Conservation (phyloP, 2,888 invertebrate genomes). For the Aspidiotus destructor region DNA sequence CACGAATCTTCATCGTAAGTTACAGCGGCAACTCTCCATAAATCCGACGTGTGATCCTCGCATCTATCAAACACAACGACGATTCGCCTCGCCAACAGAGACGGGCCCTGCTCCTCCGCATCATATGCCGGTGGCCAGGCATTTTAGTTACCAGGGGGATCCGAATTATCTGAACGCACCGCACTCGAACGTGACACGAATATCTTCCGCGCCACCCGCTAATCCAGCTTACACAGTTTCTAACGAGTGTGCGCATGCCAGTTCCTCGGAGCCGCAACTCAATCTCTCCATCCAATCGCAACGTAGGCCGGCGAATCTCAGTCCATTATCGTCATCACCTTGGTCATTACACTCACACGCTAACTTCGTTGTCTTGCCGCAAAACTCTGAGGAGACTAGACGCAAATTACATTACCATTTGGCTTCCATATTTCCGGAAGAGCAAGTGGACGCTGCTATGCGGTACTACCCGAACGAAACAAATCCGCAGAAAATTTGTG, state of each 20-base stretch:
- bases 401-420: conserved; percentile 75
- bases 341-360: conserved; percentile 40
- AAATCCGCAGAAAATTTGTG: conserved; percentile 81
- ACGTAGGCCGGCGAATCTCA: conserved; percentile 34
- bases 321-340: conserved; percentile 44
- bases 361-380: conserved; percentile 34
- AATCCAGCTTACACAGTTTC: conserved; percentile 38
- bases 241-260: conserved; percentile 43
- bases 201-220: conserved; percentile 58
- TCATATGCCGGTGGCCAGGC: conserved; percentile 13
- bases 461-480: conserved; percentile 77
- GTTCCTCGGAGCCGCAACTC: conserved; percentile 54
- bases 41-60: conserved; percentile 71
- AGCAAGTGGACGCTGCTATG: conserved; percentile 82
- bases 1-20: conserved; percentile 63
- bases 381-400: conserved; percentile 55
- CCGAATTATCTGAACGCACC: conserved; percentile 21
- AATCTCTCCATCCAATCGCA: conserved; percentile 43
- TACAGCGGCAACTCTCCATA: conserved; percentile 70
- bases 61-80: conserved; percentile 45
- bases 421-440: conserved; percentile 82
- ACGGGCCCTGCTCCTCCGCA: not conserved
- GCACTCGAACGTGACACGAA: conserved; percentile 53
- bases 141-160: conserved; percentile 23
- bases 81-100: conserved; percentile 21